Conservation (phyloP, 2,888 invertebrate species). For the Camponotus fellah region DNA sequence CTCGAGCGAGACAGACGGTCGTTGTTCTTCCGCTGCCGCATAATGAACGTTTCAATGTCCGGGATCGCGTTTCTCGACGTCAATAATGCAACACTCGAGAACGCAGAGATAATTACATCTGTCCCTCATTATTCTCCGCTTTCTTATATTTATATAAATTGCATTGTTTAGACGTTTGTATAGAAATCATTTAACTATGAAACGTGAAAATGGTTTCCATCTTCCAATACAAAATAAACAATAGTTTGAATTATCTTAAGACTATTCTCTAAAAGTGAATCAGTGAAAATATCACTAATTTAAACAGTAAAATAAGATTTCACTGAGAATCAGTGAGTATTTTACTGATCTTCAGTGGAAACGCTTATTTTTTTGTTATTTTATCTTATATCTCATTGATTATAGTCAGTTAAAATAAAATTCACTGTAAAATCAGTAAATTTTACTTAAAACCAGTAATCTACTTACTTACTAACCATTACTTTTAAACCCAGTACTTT, state of each 20-base stretch:
- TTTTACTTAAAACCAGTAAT: no score
- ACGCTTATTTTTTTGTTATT: no score
- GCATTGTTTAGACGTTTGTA: not conserved
- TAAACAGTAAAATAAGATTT: no score
- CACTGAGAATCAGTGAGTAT: no score
- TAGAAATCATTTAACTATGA: not conserved
- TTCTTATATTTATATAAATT: not conserved
- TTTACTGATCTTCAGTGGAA: no score
- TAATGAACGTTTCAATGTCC: slow-evolving; percentile 59
- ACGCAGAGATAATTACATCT: not conserved
- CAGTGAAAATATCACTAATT: no score
- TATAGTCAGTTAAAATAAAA: no score
- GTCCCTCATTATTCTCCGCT: not conserved
- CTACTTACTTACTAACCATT: no score
- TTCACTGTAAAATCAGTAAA: no score
- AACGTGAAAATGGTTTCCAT: not conserved
- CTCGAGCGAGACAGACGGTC: slow-evolving; percentile 29
- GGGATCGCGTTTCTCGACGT: slow-evolving; percentile 25
- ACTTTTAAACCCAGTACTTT: no score
- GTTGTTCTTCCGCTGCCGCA: slow-evolving; percentile 56
- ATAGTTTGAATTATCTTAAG: not conserved
- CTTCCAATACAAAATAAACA: not conserved
- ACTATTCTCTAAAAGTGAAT: no score
- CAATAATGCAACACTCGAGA: not conserved
- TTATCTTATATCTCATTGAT: no score